Conservation (phyloP, 2,113 vertebrate species). For the Catharus fuscescens region DNA sequence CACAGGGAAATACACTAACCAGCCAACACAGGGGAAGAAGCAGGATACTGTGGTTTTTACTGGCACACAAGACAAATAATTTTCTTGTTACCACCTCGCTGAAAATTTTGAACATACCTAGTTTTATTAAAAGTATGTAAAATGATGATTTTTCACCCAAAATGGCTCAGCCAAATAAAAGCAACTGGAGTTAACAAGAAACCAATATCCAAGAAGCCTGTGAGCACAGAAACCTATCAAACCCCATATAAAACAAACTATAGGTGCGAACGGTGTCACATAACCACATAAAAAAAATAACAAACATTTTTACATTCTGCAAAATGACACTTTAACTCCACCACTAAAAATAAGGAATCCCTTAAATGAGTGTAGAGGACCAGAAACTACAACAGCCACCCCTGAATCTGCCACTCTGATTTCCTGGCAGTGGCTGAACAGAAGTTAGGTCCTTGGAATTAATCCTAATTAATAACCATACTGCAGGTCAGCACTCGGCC, state of each 20-base stretch:
- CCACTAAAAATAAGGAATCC: background rate
- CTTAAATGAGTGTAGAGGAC: background rate
- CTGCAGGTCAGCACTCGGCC: background rate
- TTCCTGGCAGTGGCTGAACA: background rate
- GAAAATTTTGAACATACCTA: background rate
- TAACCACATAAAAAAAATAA: background rate
- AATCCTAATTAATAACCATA: background rate
- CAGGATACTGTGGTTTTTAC: slow-evolving; percentile 5
- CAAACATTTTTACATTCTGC: background rate
- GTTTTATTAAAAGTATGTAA: background rate
- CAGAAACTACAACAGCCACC: background rate
- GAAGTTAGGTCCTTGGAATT: background rate
- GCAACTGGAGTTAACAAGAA: background rate
- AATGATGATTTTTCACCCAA: background rate
- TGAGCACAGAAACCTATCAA: background rate
- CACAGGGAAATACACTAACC: background rate
- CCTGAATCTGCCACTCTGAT: background rate
- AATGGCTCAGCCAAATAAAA: background rate
- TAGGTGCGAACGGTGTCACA: background rate
- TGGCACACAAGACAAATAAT: background rate
- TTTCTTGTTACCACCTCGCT: background rate
- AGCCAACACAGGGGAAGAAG: background rate
- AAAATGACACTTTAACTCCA: background rate
- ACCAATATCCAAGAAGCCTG: background rate
- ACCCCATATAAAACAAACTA: background rate